phyloP scores from a whole-genome alignment of 2,888 invertebrate genomes.

The Platerodrilus igneus region DNA sequence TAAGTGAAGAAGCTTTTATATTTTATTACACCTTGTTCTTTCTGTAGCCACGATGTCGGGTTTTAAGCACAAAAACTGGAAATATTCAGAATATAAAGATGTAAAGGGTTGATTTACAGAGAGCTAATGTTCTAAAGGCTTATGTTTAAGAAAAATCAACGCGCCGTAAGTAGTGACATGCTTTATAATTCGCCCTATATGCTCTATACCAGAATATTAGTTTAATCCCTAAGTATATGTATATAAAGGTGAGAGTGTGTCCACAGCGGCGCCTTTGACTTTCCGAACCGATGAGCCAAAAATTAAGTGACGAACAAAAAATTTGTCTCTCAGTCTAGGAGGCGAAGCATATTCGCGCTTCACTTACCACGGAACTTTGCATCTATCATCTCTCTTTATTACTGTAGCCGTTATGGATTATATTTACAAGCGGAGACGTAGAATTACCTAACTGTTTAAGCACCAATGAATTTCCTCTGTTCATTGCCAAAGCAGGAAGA shows the following conservation, averaged over 20 bases:
- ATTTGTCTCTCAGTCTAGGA: conserved; percentile 28
- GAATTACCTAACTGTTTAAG: no score
- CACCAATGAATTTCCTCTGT: no score
- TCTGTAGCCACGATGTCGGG: not conserved
- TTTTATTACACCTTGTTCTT: conserved; percentile 11
- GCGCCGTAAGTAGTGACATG: conserved; percentile 16
- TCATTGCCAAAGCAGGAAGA: no score
- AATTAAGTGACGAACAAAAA: conserved; percentile 37
- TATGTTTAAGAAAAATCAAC: conserved; percentile 13
- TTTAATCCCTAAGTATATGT: conserved; percentile 8
- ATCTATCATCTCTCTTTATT: no score
- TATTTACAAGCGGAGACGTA: no score
- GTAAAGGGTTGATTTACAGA: not conserved
- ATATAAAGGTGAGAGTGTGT: conserved; percentile 22
- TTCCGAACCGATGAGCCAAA: conserved; percentile 45
- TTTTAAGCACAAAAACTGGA: not conserved
- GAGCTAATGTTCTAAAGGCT: conserved; percentile 5
- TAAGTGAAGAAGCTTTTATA: conserved; percentile 7
- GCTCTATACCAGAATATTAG: conserved; percentile 1
- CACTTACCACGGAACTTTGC: conserved; percentile 23
- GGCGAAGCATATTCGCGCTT: conserved; percentile 31
- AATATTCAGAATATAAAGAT: not conserved
- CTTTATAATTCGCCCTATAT: conserved; percentile 12
- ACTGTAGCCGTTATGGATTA: no score
- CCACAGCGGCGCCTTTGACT: conserved; percentile 43